Conservation (phyloP, 2,797 vertebrate genomes). For the Sylvilagus floridanus region DNA sequence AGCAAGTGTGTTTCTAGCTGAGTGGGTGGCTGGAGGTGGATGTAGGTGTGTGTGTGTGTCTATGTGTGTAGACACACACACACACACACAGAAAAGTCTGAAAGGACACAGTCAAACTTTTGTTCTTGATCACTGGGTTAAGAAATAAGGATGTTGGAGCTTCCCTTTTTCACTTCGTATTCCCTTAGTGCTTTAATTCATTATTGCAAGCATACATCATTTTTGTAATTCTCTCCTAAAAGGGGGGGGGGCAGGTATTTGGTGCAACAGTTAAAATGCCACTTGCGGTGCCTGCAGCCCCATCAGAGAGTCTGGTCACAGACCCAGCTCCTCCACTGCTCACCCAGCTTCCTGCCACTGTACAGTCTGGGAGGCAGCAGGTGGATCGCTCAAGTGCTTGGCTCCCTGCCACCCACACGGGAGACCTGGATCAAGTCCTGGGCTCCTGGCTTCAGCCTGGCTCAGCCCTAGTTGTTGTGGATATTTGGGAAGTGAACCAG, state of each 20-base stretch:
- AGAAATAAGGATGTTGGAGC: background rate
- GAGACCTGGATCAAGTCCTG: no score
- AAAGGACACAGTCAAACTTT: background rate
- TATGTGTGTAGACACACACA: background rate
- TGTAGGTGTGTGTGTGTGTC: background rate
- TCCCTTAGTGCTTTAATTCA: constrained; percentile 20
- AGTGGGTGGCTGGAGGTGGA: background rate
- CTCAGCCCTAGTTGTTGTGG: no score
- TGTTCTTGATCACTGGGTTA: background rate
- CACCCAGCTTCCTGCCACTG: no score
- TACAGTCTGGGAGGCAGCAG: no score
- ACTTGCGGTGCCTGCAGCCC: no score
- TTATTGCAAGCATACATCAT: background rate
- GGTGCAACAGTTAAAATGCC: background rate
- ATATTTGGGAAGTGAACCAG: no score
- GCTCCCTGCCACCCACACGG: no score
- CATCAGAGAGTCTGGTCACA: background rate
- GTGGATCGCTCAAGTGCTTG: no score
- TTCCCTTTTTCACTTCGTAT: background rate
- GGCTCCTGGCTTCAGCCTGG: no score
- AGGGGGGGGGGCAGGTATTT: background rate
- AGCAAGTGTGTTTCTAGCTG: background rate
- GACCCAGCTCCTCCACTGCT: background rate
- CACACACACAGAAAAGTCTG: background rate
- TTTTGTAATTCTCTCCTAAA: background rate